Evolutionary conservation across 2,113 vertebrate species (phyloP).

Genomic region (Galemys pyrenaicus): DNA sequence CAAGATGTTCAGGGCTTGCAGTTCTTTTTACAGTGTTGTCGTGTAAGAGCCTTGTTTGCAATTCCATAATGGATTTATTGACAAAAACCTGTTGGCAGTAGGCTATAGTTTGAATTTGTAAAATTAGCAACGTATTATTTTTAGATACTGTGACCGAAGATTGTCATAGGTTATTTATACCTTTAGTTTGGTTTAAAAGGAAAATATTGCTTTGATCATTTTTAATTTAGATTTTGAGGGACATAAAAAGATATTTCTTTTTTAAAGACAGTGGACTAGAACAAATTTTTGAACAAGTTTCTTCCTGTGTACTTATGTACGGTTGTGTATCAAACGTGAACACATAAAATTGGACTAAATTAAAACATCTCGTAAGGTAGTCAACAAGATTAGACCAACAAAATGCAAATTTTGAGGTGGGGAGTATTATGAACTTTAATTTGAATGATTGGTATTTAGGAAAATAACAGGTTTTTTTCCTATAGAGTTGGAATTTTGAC

Average conservation of each 20-base stretch:
- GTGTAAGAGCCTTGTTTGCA: background rate
- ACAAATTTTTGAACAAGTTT: background rate
- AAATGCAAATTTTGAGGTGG: background rate
- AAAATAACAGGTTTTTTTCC: conserved; percentile 33
- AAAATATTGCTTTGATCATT: background rate
- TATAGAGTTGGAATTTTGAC: conserved; percentile 12
- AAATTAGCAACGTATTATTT: conserved; percentile 23
- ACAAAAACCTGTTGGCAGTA: background rate
- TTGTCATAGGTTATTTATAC: conserved; percentile 6
- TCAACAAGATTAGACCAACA: background rate
- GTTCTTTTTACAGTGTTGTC: background rate
- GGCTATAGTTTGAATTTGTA: background rate
- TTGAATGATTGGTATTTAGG: background rate
- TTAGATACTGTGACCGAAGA: background rate
- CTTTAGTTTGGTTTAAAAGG: conserved; percentile 2
- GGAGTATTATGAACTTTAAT: background rate
- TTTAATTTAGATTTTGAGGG: conserved; percentile 28
- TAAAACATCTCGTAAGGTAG: background rate
- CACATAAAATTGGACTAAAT: background rate
- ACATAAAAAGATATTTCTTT: background rate
- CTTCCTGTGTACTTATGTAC: background rate
- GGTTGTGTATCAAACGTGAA: background rate
- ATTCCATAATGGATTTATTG: conserved; percentile 40
- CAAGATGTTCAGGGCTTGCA: background rate
- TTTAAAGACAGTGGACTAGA: background rate